Evolutionary conservation across 2,113 vertebrate genomes (phyloP).

Genomic region (Zeus faber): DNA sequence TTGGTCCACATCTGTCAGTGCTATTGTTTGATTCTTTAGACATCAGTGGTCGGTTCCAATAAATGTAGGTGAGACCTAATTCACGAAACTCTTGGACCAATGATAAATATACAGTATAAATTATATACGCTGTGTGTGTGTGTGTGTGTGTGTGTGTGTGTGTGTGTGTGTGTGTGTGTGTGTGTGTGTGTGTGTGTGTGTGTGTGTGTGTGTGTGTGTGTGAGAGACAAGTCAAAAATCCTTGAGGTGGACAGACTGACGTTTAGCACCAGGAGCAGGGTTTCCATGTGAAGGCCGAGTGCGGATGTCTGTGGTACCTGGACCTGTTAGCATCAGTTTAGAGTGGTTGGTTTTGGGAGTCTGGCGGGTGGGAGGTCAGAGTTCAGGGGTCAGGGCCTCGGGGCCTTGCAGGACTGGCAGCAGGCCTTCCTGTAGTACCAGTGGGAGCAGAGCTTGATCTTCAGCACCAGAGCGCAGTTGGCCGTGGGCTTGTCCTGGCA

Average conservation of each 20-base stretch:
- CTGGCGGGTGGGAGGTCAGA: slow-evolving; percentile 17
- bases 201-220: slow-evolving; percentile 1
- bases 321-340: slow-evolving; percentile 73
- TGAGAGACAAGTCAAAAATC: no score
- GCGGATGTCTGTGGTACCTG: not conserved
- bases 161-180: not conserved
- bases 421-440: slow-evolving; percentile 86
- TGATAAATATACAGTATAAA: not conserved
- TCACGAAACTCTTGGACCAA: no score
- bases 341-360: slow-evolving; percentile 36
- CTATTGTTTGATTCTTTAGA: no score
- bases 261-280: no score
- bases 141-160: not conserved
- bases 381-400: slow-evolving; percentile 32
- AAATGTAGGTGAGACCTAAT: no score
- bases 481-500: slow-evolving; percentile 80
- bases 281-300: no score
- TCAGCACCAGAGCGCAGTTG: slow-evolving; percentile 81
- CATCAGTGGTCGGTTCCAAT: no score
- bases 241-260: not conserved
- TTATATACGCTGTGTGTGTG: no score
- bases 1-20: no score
- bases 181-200: not conserved
- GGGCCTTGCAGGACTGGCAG: slow-evolving; percentile 77
- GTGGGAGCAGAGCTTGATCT: slow-evolving; percentile 84